Evolutionary conservation across 2,888 invertebrate species (phyloP).

Genomic region (Noctua fimbriata): DNA sequence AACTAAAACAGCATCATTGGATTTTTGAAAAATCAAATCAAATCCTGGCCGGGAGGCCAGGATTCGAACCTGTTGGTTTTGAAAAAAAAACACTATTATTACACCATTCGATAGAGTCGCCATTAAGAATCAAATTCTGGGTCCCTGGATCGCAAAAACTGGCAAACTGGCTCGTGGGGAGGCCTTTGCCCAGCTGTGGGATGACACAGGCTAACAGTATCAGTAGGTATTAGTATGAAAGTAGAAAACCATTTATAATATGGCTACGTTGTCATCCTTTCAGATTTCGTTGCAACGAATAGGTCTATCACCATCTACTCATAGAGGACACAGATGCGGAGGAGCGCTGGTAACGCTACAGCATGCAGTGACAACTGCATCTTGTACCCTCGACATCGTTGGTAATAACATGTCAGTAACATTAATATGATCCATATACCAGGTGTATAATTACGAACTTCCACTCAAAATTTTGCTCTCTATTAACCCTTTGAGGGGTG

Average conservation of each 20-base stretch:
- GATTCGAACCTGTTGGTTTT: too few relatives aligned
- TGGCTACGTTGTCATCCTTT: slow-evolving; percentile 2
- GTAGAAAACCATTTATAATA: not conserved
- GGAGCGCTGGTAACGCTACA: slow-evolving; percentile 69
- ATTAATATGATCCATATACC: not conserved
- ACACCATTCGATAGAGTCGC: too few relatives aligned
- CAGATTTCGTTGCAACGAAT: slow-evolving; percentile 69
- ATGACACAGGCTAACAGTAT: not conserved
- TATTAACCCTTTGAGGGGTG: not conserved
- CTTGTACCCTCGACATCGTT: slow-evolving; percentile 62
- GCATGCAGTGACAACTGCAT: slow-evolving; percentile 68
- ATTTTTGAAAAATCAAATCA: too few relatives aligned
- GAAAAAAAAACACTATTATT: too few relatives aligned
- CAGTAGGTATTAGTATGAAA: not conserved
- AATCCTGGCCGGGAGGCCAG: too few relatives aligned
- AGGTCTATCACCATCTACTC: slow-evolving; percentile 23
- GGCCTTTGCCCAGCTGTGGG: not conserved
- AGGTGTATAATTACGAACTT: not conserved
- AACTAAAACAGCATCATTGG: too few relatives aligned
- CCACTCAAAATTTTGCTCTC: not conserved
- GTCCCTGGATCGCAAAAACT: not conserved
- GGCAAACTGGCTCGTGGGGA: not conserved
- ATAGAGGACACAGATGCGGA: slow-evolving; percentile 69
- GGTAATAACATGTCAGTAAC: slow-evolving; percentile 31
- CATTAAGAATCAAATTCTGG: too few relatives aligned